Percentiles rank a stretch among this genome's conserved stretches.
These are phyloP conservation scores for Sander lucioperca DNA, from an alignment of 2,113 vertebrate genomes.

Conservation along the genomic window DNA sequence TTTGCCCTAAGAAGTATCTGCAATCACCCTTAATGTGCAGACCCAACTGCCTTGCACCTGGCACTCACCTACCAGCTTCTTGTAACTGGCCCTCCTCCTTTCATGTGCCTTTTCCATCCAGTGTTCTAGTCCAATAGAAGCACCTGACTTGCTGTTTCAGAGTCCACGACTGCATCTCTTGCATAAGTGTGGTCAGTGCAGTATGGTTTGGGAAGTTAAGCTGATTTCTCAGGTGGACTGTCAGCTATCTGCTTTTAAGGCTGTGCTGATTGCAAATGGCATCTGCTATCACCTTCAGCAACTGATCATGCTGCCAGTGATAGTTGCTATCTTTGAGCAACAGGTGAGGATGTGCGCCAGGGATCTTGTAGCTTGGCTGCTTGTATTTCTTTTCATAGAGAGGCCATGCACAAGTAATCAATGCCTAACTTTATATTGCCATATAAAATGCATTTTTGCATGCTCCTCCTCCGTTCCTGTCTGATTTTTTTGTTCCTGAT, in stretches of 20 bases:
- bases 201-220: not conserved
- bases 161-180: not conserved
- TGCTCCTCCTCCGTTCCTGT: not conserved
- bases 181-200: not conserved
- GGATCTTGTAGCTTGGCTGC: not conserved
- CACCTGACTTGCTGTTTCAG: not conserved
- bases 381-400: not conserved
- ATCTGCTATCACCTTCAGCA: not conserved
- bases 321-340: not conserved
- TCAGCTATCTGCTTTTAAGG: not conserved
- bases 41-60: not conserved
- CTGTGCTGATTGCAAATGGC: not conserved
- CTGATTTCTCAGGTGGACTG: not conserved
- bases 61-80: not conserved
- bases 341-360: not conserved
- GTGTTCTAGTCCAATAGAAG: not conserved
- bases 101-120: not conserved
- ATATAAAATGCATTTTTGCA: not conserved
- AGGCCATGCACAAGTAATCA: not conserved
- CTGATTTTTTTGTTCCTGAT: constrained; percentile 19
- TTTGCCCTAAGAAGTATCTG: not conserved
- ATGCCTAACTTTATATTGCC: not conserved
- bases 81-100: not conserved
- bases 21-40: not conserved
- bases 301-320: not conserved